phyloP scores from a whole-genome alignment of 1,140 invertebrate species.

The Cheumatopsyche charites region DNA sequence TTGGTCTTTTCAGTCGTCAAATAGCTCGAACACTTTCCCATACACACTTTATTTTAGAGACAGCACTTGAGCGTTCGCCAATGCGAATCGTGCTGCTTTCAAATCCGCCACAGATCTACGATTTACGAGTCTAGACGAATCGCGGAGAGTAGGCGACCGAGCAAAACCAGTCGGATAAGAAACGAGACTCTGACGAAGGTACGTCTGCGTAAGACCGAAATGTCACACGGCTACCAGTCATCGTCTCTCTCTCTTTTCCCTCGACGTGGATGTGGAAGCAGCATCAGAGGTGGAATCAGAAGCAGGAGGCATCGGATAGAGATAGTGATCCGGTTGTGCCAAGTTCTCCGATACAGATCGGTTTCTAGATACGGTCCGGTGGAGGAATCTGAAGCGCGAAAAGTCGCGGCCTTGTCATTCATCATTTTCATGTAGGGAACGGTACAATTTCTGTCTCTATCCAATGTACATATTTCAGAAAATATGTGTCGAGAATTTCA shows the following conservation, averaged over 20 bases:
- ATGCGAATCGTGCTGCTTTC: no score
- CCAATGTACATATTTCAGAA: background rate
- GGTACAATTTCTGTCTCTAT: slow-evolving; percentile 14
- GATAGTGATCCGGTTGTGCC: slow-evolving; percentile 27
- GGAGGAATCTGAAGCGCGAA: slow-evolving; percentile 13
- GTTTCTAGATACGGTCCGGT: slow-evolving; percentile 6
- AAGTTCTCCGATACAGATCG: slow-evolving; percentile 23
- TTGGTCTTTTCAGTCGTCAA: no score
- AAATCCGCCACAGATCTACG: no score
- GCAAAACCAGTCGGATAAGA: background rate
- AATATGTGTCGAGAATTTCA: no score
- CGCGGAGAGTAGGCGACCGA: no score
- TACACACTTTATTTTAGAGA: no score
- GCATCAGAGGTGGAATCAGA: background rate
- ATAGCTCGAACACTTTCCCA: no score
- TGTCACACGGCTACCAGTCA: slow-evolving; percentile 26
- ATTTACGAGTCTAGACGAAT: no score
- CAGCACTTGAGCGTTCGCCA: no score
- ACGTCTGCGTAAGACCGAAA: background rate
- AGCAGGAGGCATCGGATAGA: background rate
- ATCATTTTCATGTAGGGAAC: slow-evolving; percentile 20
- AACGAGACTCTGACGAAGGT: background rate
- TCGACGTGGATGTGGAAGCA: background rate
- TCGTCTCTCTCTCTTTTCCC: no score
- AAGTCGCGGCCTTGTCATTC: slow-evolving; percentile 33